phyloP scores from a whole-genome alignment of 2,797 vertebrate genomes.

The Amblyraja radiata region DNA sequence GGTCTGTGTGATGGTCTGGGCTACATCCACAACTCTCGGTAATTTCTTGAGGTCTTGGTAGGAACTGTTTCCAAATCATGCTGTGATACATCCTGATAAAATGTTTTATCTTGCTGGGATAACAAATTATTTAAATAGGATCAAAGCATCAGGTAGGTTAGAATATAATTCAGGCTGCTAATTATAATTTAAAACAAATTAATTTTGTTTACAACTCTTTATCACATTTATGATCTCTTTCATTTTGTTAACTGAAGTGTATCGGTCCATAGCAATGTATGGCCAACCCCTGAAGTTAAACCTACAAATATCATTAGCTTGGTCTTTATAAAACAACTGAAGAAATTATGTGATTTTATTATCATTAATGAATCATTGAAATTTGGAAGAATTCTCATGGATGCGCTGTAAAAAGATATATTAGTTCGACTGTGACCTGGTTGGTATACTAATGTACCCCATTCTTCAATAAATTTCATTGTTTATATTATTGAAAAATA shows the following conservation, averaged over 20 bases:
- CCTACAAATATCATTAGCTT: background rate
- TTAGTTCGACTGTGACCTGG: too few relatives aligned
- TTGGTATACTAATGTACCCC: background rate
- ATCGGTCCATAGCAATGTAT: background rate
- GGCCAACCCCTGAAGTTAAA: background rate
- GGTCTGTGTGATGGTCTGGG: too few relatives aligned
- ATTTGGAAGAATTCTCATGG: background rate
- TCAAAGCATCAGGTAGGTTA: background rate
- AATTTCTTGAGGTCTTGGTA: too few relatives aligned
- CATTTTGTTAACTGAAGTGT: background rate
- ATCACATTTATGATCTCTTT: background rate
- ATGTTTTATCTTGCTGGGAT: background rate
- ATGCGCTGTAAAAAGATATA: background rate
- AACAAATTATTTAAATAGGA: background rate
- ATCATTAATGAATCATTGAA: background rate
- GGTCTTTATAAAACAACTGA: background rate
- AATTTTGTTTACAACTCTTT: background rate
- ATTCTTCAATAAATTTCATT: background rate
- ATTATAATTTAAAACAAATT: conserved; percentile 6
- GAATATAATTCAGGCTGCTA: background rate
- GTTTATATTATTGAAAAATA: background rate
- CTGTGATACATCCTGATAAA: too few relatives aligned
- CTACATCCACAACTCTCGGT: too few relatives aligned
- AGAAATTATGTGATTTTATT: background rate
- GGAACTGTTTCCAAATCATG: too few relatives aligned